These are phyloP conservation scores for Pterostichus madidus DNA, from an alignment of 2,888 invertebrate species.

Conservation along the genomic window DNA sequence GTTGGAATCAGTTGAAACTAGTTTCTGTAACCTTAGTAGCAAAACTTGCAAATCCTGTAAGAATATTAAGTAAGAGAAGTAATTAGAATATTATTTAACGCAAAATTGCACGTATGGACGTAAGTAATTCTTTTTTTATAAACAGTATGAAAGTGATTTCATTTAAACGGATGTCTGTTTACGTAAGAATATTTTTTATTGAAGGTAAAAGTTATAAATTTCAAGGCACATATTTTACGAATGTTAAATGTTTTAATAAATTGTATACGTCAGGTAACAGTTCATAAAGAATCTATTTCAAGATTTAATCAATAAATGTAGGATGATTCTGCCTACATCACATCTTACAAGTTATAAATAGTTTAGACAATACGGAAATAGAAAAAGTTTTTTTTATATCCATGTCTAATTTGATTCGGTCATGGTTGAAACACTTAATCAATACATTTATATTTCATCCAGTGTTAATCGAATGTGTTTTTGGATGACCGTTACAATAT, in stretches of 20 bases:
- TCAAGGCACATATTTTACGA: neutral
- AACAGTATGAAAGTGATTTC: neutral
- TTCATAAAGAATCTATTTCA: constrained; percentile 25
- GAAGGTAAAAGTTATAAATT: constrained; percentile 18
- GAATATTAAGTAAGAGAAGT: no score
- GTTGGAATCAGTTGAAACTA: no score
- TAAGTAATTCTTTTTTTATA: neutral
- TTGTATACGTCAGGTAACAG: neutral
- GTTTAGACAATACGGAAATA: constrained; percentile 8
- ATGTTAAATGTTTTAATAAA: neutral
- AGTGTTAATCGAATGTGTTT: neutral
- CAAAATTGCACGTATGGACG: no score
- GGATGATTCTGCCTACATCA: constrained; percentile 19
- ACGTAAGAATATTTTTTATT: neutral
- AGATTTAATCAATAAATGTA: constrained; percentile 29
- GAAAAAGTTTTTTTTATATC: constrained; percentile 23
- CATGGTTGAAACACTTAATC: neutral
- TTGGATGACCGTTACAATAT: neutral
- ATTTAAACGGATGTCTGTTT: neutral
- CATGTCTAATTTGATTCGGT: constrained; percentile 1
- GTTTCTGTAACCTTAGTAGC: no score
- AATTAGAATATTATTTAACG: no score
- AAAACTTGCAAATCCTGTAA: no score
- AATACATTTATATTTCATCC: neutral
- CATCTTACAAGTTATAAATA: constrained; percentile 19